Base-by-base conservation (phyloP, 2,113 vertebrate species). In the Dromaius novaehollandiae region DNA sequence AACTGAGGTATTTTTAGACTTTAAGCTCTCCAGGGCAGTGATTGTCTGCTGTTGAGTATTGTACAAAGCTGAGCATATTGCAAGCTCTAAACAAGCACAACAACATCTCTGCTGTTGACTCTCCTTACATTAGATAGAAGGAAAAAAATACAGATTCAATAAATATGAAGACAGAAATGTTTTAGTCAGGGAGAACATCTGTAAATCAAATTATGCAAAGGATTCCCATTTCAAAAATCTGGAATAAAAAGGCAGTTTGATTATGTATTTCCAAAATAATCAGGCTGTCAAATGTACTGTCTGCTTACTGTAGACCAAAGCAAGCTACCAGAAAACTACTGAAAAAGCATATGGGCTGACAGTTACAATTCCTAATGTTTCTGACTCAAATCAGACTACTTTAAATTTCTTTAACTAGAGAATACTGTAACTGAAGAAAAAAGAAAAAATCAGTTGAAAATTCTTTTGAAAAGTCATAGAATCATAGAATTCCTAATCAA, bases 401-500 rank as follows among this genome's bases (percentile, higher is more conserved):
- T 28, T 77, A 85, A 87, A 92, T 70, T 66, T 19, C 32, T 8
- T 76, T 56, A 64, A 53, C 22, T 55, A 90, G 38, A 79, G 9
- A 92, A 75, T 55, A 55, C 21, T 10, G 0, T 60, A 87, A 70
- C 15, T 90, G 79, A 19, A 34, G 13, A 24, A 92, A 93, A 95
- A 25, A 89, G 90, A 76, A 81, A 82, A 51, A 13, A 73, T 30
- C 12, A 48, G 8, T 46, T 79, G 32, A 60, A 78, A 73, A 82
- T 79, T 89, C 42, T 69, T 93, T 86, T 86, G 64, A 84, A 92
- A 96, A 92, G 34, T 34, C 40, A 89, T 90, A 89, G 56, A 96
- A 95, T 91, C 44, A 89, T 90, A 89, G 56, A 95, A 93, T 91
- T 95, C n/a, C 40, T 76, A 89, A 93, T 91, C 78, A 82, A 91